Percentiles rank a stretch among this genome's conserved stretches.
Evolutionary conservation across 1,140 invertebrate species (phyloP).

Genomic region (Ceratina calcarata): DNA sequence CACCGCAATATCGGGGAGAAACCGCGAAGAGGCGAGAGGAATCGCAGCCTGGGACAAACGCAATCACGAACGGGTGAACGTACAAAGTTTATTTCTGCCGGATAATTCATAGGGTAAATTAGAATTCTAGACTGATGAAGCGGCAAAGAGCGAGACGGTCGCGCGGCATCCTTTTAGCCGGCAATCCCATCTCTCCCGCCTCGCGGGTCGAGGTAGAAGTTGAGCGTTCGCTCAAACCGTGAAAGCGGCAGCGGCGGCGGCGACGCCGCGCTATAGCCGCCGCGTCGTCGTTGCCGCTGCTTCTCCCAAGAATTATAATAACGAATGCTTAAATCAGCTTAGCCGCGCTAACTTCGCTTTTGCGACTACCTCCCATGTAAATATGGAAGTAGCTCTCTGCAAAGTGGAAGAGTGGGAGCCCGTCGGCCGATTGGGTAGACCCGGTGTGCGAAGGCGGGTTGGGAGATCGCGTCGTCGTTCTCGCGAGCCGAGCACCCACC

Average conservation of each 20-base stretch:
- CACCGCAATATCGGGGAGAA: not conserved
- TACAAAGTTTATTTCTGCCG: constrained; percentile 28
- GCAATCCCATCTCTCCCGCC: constrained; percentile 23
- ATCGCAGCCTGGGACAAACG: constrained; percentile 13
- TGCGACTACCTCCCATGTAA: constrained; percentile 76
- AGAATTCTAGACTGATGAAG: constrained; percentile 49
- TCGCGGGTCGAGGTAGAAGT: constrained; percentile 37
- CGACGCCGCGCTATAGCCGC: not conserved
- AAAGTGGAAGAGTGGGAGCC: constrained; percentile 70
- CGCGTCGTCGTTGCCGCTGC: constrained; percentile 9
- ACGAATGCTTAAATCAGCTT: constrained; percentile 81
- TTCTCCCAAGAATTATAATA: constrained; percentile 79
- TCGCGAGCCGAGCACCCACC: constrained; percentile 38
- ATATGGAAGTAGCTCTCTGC: constrained; percentile 77
- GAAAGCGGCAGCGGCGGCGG: constrained; percentile 44
- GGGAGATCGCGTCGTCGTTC: constrained; percentile 32
- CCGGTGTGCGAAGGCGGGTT: constrained; percentile 54
- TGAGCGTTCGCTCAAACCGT: constrained; percentile 42
- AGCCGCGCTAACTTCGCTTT: constrained; percentile 78
- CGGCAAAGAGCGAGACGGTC: constrained; percentile 45
- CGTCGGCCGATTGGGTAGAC: constrained; percentile 72
- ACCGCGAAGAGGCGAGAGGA: constrained; percentile 5
- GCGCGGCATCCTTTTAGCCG: constrained; percentile 50
- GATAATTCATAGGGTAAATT: constrained; percentile 62
- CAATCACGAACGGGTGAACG: constrained; percentile 30